Conservation (phyloP, 2,797 vertebrate genomes). For the Pteropus rufus region DNA sequence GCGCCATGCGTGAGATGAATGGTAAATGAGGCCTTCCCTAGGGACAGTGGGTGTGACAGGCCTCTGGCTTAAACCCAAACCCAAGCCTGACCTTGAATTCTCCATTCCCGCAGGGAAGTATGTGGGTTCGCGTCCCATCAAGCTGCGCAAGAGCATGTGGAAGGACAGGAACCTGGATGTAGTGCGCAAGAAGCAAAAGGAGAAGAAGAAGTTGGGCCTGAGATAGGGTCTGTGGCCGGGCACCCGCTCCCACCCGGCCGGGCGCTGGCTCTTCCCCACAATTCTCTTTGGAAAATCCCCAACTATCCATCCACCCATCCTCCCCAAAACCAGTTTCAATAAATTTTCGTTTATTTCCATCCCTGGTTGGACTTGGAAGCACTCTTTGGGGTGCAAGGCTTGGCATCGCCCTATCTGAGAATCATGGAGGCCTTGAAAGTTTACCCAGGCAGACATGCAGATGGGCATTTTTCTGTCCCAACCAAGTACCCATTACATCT, state of each 20-base stretch:
- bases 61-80: not conserved
- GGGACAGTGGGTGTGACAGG: not conserved
- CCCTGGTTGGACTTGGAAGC: constrained; percentile 17
- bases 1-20: constrained; percentile 96
- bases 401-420: not conserved
- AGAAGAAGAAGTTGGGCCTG: constrained; percentile 94
- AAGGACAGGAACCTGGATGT: constrained; percentile 93
- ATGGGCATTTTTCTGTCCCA: not conserved
- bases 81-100: not conserved
- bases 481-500: not conserved
- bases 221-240: constrained; percentile 81
- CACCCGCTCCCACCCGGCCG: not conserved
- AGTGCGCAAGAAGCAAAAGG: constrained; percentile 94
- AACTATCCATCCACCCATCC: not conserved
- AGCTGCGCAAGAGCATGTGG: constrained; percentile 95
- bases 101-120: constrained; percentile 87
- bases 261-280: constrained; percentile 11
- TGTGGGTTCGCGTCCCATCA: constrained; percentile 94
- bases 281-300: constrained; percentile 7
- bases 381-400: not conserved
- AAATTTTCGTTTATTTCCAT: constrained; percentile 73
- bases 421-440: not conserved
- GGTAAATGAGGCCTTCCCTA: constrained; percentile 81
- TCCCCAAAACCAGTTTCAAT: constrained; percentile 65
- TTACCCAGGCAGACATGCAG: not conserved